Percentiles rank a stretch among this genome's conserved stretches.
Evolutionary conservation across 2,113 vertebrate genomes (phyloP).

Genomic region (Nipponia nippon): DNA sequence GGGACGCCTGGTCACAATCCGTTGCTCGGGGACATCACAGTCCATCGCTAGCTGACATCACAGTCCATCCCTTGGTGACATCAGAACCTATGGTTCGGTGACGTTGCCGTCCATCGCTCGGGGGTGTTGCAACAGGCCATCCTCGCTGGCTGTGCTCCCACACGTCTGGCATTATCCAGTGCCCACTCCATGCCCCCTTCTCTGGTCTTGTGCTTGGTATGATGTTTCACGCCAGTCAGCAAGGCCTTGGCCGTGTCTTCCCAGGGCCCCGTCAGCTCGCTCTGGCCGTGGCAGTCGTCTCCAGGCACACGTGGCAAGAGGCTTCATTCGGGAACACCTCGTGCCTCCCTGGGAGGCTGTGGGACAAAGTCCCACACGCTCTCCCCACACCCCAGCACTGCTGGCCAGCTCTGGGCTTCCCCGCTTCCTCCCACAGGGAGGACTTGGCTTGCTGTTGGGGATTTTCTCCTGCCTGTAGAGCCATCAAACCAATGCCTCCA

Average conservation of each 20-base stretch:
- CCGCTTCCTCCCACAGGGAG: background rate
- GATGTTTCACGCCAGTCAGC: background rate
- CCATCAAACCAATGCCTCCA: no score
- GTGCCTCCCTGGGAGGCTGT: background rate
- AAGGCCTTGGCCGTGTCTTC: background rate
- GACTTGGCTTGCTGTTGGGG: no score
- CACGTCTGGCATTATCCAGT: no score
- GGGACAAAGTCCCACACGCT: background rate
- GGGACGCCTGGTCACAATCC: no score
- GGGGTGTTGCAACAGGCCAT: background rate
- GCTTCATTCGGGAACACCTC: accelerated
- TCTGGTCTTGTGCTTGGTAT: background rate
- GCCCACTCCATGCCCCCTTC: no score
- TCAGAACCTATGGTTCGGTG: no score
- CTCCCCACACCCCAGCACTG: background rate
- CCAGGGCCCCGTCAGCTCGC: background rate
- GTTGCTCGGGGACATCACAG: accelerated
- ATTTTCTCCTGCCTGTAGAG: no score
- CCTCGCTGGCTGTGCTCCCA: no score
- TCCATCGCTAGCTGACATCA: no score
- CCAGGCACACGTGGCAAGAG: background rate
- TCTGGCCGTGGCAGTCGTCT: background rate
- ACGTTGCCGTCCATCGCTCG: no score
- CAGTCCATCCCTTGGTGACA: background rate
- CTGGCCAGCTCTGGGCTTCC: background rate